Conservation (phyloP, 2,888 invertebrate genomes). For the Lithophane ornitopus region DNA sequence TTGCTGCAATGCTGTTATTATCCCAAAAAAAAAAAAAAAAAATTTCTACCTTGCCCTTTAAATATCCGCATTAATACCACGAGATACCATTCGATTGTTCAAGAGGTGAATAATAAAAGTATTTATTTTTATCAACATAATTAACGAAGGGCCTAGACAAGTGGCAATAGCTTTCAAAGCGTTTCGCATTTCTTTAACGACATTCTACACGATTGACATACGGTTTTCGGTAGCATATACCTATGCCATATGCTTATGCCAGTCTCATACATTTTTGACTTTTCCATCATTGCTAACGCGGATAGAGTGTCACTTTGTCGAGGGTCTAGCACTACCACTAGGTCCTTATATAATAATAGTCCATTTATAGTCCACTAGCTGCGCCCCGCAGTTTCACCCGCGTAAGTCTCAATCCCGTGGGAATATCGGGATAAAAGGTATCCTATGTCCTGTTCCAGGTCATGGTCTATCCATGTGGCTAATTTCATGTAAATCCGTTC, state of each 20-base stretch:
- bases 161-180: not conserved
- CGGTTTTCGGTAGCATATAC: not conserved
- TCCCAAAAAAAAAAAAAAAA: too few relatives aligned
- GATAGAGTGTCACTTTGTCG: not conserved
- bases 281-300: not conserved
- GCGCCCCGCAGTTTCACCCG: too few relatives aligned
- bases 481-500: too few relatives aligned
- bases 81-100: not conserved
- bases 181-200: too few relatives aligned
- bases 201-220: not conserved
- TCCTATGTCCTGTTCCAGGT: too few relatives aligned
- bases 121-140: not conserved
- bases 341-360: too few relatives aligned
- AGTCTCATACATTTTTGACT: not conserved
- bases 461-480: too few relatives aligned
- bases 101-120: not conserved
- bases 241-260: too few relatives aligned
- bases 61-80: not conserved
- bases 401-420: too few relatives aligned
- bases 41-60: not conserved
- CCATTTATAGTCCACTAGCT: too few relatives aligned
- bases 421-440: too few relatives aligned
- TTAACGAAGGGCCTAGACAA: not conserved
- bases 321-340: too few relatives aligned
- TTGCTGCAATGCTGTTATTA: not conserved